Evolutionary conservation across 2,888 invertebrate genomes (phyloP), one percentile per base, ranked within the genome.

Genomic region (Heteromyza rotundicornis): DNA sequence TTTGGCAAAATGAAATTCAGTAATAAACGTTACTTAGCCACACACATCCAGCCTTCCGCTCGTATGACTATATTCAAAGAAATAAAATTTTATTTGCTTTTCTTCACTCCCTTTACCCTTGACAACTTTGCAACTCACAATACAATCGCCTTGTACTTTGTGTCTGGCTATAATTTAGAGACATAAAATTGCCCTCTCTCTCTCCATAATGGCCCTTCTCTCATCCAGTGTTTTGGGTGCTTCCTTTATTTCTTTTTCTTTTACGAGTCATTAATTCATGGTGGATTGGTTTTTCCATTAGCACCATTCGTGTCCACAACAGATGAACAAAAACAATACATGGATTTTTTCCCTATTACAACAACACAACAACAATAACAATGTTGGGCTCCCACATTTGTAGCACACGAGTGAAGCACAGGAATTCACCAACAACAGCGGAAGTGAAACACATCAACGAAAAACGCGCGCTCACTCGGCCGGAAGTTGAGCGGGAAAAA

Each of bases 201-300:
- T 27, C 10, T 27, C 27, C n/a, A n/a, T n/a, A n/a, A n/a, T n/a
- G n/a, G 27, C 24, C 24, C n/a, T 56, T 27, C 35, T 57, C 50
- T 44, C 22, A 5, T 55, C 8, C 57, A 35, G 19, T 5, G 3
- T 19, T 20, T 47, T 5, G 19, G 17, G 17, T 20, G n/a, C n/a
- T n/a, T n/a, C n/a, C n/a, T n/a, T n/a, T 47, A 19, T 47, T 7
- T 8, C n/a, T 40, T 10, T 23, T 57, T 40, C 50, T 55, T 62
- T 62, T 59, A 62, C 23, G 47, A 54, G 58, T 54, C 58, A 59
- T 62, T 62, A 62, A 62, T 62, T 62, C 59, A 62, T 59, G 59
- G 47, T 62, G 62, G 59, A 62, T 62, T 55, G 62, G 59, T 55
- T 62, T 62, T 59, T 62, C 62, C 62, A 62, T 59, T 62, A 62